Evolutionary conservation across 2,888 invertebrate species (phyloP).

Genomic region (Platycnemis pennipes): DNA sequence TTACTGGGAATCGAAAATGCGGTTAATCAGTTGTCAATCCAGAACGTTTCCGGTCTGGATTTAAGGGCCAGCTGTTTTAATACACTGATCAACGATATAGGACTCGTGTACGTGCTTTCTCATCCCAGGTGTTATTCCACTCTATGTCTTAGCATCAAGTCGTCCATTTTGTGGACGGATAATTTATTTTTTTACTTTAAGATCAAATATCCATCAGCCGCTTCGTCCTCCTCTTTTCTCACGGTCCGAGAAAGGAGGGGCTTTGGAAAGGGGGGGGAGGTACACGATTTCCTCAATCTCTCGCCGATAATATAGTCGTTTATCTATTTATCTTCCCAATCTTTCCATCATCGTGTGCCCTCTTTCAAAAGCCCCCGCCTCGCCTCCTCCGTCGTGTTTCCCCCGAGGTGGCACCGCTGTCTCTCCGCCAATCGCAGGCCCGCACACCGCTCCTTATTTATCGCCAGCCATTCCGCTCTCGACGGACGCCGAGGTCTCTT

Average conservation of each 20-base stretch:
- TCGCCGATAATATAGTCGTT: conserved; percentile 7
- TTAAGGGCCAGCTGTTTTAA: no score
- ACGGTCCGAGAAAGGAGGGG: neutral
- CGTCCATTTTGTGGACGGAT: neutral
- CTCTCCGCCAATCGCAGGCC: neutral
- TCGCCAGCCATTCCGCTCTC: neutral
- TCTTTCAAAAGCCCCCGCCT: neutral
- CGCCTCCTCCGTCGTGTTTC: neutral
- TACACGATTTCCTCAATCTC: neutral
- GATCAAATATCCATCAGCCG: neutral
- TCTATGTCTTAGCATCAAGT: neutral
- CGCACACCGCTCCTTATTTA: neutral
- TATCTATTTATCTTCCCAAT: conserved; percentile 19
- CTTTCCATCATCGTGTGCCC: neutral
- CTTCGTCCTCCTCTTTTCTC: neutral
- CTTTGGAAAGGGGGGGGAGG: neutral
- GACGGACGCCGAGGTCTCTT: neutral
- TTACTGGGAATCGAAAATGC: no score
- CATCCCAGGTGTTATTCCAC: neutral
- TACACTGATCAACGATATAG: no score
- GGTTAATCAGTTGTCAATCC: no score
- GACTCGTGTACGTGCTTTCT: no score
- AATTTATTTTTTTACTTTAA: no score
- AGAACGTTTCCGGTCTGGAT: no score
- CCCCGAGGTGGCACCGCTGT: conserved; percentile 12